phyloP scores from a whole-genome alignment of 2,888 invertebrate genomes.

The Parnassius smintheus region DNA sequence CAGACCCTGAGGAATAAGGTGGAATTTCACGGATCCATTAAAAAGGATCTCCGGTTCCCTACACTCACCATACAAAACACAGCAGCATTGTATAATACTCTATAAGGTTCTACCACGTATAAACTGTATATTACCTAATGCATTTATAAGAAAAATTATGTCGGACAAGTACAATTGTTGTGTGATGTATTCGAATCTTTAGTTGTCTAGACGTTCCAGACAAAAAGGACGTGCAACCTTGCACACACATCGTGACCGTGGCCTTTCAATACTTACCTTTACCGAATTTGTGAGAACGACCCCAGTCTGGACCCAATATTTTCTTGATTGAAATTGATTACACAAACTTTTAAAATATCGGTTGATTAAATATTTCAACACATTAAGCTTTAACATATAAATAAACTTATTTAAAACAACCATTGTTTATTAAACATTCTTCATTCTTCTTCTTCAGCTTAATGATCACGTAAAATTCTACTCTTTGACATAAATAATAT shows the following conservation, averaged over 20 bases:
- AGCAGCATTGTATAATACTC: too few relatives aligned
- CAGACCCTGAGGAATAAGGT: too few relatives aligned
- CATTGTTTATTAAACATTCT: not conserved
- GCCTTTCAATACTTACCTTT: constrained; percentile 32
- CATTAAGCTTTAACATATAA: not conserved
- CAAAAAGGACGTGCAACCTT: constrained; percentile 18
- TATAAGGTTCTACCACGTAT: too few relatives aligned
- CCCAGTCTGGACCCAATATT: constrained; percentile 1
- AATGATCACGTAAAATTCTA: too few relatives aligned
- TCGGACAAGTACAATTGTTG: not conserved
- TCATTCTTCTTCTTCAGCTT: too few relatives aligned
- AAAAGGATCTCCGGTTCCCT: too few relatives aligned
- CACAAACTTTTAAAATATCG: too few relatives aligned
- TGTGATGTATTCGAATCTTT: constrained; percentile 8
- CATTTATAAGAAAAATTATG: not conserved
- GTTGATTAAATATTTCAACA: too few relatives aligned
- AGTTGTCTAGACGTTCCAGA: constrained; percentile 13
- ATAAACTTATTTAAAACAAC: not conserved
- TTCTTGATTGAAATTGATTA: too few relatives aligned
- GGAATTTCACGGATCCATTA: too few relatives aligned
- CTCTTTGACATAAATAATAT: too few relatives aligned
- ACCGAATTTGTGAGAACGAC: constrained; percentile 33
- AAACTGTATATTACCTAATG: not conserved
- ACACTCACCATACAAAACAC: too few relatives aligned
- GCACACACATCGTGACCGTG: constrained; percentile 30